These are phyloP conservation scores for Actenoides lindsayi DNA, from an alignment of 2,113 vertebrate species.

Conservation along the genomic window DNA sequence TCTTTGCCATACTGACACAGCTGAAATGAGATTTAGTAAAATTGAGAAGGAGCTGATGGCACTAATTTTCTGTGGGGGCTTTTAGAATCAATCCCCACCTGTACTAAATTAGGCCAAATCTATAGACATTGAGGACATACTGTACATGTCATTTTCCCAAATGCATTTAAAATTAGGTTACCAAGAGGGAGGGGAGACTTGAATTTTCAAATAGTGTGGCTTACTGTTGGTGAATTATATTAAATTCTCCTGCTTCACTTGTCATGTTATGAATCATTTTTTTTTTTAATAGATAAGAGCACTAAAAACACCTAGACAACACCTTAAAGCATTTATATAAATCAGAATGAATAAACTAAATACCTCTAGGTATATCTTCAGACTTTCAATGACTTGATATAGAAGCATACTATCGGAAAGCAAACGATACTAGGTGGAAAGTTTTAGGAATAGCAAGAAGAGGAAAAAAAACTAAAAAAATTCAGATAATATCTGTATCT, in stretches of 20 bases:
- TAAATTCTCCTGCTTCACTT: neutral
- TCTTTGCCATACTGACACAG: neutral
- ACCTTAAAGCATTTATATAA: neutral
- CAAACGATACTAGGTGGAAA: neutral
- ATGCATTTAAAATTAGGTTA: conserved; percentile 61
- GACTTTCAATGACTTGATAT: neutral
- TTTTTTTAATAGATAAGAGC: neutral
- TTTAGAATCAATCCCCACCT: conserved; percentile 32
- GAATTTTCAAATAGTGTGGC: conserved; percentile 7
- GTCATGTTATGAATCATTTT: neutral
- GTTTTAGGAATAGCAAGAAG: neutral
- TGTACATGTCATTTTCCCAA: conserved; percentile 43
- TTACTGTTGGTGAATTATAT: neutral
- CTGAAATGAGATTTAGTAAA: neutral
- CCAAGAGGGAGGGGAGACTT: conserved; percentile 12
- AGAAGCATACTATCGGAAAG: neutral
- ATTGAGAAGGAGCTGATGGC: neutral
- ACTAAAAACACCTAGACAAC: neutral
- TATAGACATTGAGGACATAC: conserved; percentile 41
- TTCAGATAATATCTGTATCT: neutral
- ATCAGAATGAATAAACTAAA: neutral
- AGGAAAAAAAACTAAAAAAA: neutral
- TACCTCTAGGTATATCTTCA: neutral
- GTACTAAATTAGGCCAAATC: conserved; percentile 52
- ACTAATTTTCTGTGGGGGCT: neutral